Evolutionary conservation across 2,797 vertebrate genomes (phyloP).

Genomic region (Gallinago stenura): DNA sequence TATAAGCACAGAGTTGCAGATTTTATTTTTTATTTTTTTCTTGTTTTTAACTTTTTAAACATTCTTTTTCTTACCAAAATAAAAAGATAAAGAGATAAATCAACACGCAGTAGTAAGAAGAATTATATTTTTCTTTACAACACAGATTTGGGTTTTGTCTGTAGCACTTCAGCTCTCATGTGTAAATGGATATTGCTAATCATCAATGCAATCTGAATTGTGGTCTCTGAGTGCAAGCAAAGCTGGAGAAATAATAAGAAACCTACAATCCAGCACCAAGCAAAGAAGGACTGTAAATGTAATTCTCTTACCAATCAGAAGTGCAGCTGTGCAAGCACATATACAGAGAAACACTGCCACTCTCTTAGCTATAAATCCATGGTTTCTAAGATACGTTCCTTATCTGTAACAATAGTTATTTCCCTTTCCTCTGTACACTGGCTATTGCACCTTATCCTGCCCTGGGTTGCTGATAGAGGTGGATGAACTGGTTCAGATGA

Average conservation of each 20-base stretch:
- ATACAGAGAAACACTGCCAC: slow-evolving; percentile 2
- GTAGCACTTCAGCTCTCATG: background rate
- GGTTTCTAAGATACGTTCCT: background rate
- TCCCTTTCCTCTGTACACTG: background rate
- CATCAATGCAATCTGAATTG: background rate
- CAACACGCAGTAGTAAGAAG: background rate
- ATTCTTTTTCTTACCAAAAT: background rate
- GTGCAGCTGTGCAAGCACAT: background rate
- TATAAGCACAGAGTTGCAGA: background rate
- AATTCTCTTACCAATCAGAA: slow-evolving; percentile 28
- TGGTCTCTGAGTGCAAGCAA: slow-evolving; percentile 16
- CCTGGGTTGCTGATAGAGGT: background rate
- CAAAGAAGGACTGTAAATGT: background rate
- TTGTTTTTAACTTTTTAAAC: background rate
- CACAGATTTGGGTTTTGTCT: background rate
- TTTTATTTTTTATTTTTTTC: background rate
- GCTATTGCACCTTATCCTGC: background rate
- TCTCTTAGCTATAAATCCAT: slow-evolving; percentile 38
- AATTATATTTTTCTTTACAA: background rate
- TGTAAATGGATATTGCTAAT: slow-evolving; percentile 7
- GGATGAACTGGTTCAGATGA: background rate
- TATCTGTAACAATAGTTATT: background rate
- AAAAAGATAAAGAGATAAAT: background rate
- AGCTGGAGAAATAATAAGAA: background rate
- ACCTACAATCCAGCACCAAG: background rate